Base-by-base conservation (phyloP, 2,113 vertebrate species). In the Actenoides hombroni region DNA sequence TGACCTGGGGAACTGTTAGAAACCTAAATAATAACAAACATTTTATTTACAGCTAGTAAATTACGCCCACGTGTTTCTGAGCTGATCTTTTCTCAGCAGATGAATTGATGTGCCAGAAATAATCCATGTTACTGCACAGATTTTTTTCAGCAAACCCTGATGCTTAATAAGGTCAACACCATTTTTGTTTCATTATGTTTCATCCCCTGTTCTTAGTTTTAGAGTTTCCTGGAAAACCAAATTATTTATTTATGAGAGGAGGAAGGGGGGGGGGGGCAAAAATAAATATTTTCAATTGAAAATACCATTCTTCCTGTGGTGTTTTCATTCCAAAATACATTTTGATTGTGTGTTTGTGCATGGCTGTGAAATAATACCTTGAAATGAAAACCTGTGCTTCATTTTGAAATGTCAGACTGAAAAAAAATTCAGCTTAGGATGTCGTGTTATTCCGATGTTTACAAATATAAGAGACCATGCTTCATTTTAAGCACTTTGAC, bases 351-450 rank as follows among this genome's bases (percentile, higher is more conserved):
- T 42, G 51, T 35, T 16, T 37, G 23, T 42, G 44, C 35, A 16
- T 54, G 46, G 57, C 48, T 71, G 51, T 60, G 86, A 92, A 95
- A 60, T 91, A 31, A 76, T 68, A 76, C 31, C 31, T 79, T 44
- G 81, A 73, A 87, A 87, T 76, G 39, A 91, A 95, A 95, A 90
- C 63, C n/a, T n/a, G 82, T 33, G 73, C 94, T 94, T 95, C 74
- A 91, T 95, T 95, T 95, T 77, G 65, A 94, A 94, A 87, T 48
- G 83, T 67, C 51, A 94, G 69, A 25, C 68, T 61, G 76, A 83
- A 71, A 81, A 31, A 23, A 13, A 18, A 80, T 86, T 67, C 69
- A 60, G 6, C 37, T 35, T 76, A 29, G 84, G 35, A 64, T 60
- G 42, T 31, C 51, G 26, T 14, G 81, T 91, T 42, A 53, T 33